A percentile compares a stretch with the other conserved stretches of the same genome.
phyloP scores from a whole-genome alignment of 2,113 vertebrate species.

The Diphyllodes magnificus region DNA sequence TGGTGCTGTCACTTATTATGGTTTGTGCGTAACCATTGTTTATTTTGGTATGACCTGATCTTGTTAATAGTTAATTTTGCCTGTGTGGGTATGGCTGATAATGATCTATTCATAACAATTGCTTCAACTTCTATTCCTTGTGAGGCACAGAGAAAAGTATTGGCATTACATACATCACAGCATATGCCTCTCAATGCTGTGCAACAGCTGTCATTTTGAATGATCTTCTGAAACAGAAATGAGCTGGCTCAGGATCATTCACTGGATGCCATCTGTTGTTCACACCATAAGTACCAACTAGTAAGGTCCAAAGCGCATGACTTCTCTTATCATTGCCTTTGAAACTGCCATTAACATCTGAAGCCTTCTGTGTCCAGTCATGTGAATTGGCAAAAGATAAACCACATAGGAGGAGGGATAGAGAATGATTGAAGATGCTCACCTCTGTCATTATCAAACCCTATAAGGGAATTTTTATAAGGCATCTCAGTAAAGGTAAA shows the following conservation, averaged over 20 bases:
- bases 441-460: neutral
- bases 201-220: constrained; percentile 52
- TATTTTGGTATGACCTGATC: neutral
- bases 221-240: constrained; percentile 45
- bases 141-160: neutral
- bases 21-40: neutral
- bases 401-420: neutral
- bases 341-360: neutral
- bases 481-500: neutral
- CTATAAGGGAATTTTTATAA: neutral
- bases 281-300: constrained; percentile 9
- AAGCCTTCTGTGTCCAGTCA: neutral
- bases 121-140: neutral
- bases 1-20: neutral
- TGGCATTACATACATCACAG: neutral
- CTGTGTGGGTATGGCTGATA: neutral
- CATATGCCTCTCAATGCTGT: constrained; percentile 28
- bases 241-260: constrained; percentile 20
- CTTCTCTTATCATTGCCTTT: neutral
- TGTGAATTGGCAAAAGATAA: neutral
- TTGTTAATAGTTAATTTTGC: neutral
- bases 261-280: constrained; percentile 48
- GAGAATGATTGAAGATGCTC: neutral
- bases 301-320: neutral
- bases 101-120: neutral